Conservation (phyloP, 1,140 invertebrate genomes). For the Danaus melanippus region DNA sequence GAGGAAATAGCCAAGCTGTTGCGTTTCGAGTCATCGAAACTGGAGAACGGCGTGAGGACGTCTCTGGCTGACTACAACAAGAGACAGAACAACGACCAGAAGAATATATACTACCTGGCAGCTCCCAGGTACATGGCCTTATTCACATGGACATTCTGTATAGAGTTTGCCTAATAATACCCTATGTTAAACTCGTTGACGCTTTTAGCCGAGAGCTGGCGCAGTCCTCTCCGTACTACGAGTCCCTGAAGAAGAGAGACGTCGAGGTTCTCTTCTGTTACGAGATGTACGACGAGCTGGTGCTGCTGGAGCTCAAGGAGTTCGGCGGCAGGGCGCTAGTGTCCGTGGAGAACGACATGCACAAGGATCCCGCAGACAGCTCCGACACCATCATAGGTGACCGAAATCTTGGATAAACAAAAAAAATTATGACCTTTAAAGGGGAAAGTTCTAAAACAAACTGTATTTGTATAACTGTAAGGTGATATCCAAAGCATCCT, state of each 20-base stretch:
- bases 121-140: conserved; percentile 85
- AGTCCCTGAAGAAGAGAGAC: conserved; percentile 89
- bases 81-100: conserved; percentile 83
- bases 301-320: conserved; percentile 90
- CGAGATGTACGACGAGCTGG: conserved; percentile 96
- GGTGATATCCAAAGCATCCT: no score
- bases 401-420: no score
- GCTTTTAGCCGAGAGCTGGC: conserved; percentile 86
- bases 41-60: conserved; percentile 80
- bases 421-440: not conserved
- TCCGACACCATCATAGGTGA: conserved; percentile 51
- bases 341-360: conserved; percentile 96
- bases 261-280: conserved; percentile 96
- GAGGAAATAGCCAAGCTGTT: conserved; percentile 94
- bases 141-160: no score
- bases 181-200: conserved; percentile 5
- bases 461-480: no score
- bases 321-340: conserved; percentile 86
- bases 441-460: no score
- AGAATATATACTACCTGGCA: conserved; percentile 93
- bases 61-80: conserved; percentile 91
- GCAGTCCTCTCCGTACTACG: conserved; percentile 94
- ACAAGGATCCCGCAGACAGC: conserved; percentile 74
- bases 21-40: conserved; percentile 92
- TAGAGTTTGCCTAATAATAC: conserved; percentile 4